Conservation (phyloP, 2,888 invertebrate species). For the Spilosoma lubricipeda region DNA sequence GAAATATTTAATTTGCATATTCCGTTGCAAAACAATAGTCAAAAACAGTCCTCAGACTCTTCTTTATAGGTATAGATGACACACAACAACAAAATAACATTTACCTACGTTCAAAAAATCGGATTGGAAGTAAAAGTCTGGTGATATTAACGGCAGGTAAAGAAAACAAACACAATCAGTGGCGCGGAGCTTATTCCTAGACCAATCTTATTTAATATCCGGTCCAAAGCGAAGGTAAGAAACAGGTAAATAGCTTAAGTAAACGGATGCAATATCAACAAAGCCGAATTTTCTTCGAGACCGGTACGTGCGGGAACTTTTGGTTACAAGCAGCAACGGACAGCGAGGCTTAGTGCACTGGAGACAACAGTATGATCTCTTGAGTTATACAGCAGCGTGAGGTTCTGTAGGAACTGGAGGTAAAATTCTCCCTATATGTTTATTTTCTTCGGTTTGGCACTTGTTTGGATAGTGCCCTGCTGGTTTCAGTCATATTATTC, state of each 20-base stretch:
- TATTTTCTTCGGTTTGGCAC: neutral
- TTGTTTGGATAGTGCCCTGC: slow-evolving; percentile 2
- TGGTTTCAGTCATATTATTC: neutral
- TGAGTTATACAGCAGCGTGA: neutral
- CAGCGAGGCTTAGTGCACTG: neutral
- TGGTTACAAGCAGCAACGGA: neutral
- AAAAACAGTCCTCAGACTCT: neutral
- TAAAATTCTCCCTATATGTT: neutral
- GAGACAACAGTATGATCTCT: neutral
- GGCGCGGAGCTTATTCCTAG: slow-evolving; percentile 21
- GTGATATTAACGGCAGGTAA: slow-evolving; percentile 1
- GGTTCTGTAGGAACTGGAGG: neutral
- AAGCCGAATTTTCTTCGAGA: slow-evolving; percentile 9
- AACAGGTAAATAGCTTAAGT: slow-evolving; percentile 15
- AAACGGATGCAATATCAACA: slow-evolving; percentile 17
- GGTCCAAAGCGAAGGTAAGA: slow-evolving; percentile 9
- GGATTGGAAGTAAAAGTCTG: slow-evolving; percentile 3
- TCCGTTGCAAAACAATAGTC: neutral
- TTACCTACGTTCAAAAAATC: neutral
- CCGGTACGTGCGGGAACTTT: slow-evolving; percentile 8
- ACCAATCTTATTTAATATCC: slow-evolving; percentile 45
- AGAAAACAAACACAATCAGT: slow-evolving; percentile 13
- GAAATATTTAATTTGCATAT: neutral
- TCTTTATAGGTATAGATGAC: no score
- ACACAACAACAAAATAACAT: neutral